A percentile compares a stretch with the other conserved stretches of the same genome.
Evolutionary conservation across 2,888 invertebrate species (phyloP).

Genomic region (Philhelius pedissequus): DNA sequence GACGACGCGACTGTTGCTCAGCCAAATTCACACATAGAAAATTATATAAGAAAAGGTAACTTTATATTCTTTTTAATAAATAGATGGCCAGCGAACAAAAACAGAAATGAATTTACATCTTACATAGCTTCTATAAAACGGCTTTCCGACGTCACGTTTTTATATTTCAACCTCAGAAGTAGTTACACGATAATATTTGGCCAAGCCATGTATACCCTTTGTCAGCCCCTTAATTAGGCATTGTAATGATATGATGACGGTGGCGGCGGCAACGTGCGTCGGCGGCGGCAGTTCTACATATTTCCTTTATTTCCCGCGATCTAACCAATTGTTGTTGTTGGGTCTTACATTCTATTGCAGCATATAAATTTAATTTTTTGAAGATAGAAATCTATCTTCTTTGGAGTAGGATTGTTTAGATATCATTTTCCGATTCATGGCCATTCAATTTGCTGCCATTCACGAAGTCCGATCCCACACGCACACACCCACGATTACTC

Average conservation of each 20-base stretch:
- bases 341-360: slow-evolving; percentile 10
- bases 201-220: slow-evolving; percentile 50
- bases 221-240: slow-evolving; percentile 68
- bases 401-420: slow-evolving; percentile 59
- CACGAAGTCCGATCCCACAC: slow-evolving; percentile 55
- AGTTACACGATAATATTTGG: slow-evolving; percentile 52
- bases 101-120: slow-evolving; percentile 24
- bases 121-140: slow-evolving; percentile 8
- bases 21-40: slow-evolving; percentile 3
- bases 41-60: neutral
- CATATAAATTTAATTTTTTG: slow-evolving; percentile 47
- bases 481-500: slow-evolving; percentile 67
- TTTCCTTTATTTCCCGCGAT: slow-evolving; percentile 26
- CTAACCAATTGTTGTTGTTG: neutral
- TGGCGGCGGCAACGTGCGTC: neutral
- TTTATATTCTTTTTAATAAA: slow-evolving; percentile 5
- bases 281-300: slow-evolving; percentile 13
- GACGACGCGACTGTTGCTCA: neutral
- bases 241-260: slow-evolving; percentile 66
- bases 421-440: slow-evolving; percentile 68
- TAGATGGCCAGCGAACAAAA: neutral
- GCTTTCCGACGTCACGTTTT: slow-evolving; percentile 39
- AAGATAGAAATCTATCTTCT: slow-evolving; percentile 55
- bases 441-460: slow-evolving; percentile 67
- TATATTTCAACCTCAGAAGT: slow-evolving; percentile 47